Evolutionary conservation across 2,888 invertebrate genomes (phyloP).

Genomic region (Diploptera punctata): DNA sequence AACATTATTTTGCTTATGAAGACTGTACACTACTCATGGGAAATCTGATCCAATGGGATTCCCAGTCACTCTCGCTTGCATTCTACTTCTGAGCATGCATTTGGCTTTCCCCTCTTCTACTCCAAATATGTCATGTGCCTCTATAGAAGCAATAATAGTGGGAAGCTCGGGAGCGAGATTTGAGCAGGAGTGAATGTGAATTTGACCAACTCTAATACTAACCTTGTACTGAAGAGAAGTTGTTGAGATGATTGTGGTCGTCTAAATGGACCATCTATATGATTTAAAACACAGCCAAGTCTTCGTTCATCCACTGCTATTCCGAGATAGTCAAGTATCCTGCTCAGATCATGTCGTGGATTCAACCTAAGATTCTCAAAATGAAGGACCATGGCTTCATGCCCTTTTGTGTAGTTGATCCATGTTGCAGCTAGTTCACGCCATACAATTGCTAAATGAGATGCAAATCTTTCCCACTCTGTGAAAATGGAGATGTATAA

Average conservation of each 20-base stretch:
- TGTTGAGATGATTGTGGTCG: constrained; percentile 41
- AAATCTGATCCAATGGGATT: too few species aligned
- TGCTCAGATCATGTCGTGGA: constrained; percentile 46
- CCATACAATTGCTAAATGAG: constrained; percentile 43
- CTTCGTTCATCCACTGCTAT: constrained; percentile 47
- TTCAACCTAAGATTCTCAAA: constrained; percentile 49
- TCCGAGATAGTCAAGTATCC: constrained; percentile 47
- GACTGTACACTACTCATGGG: too few species aligned
- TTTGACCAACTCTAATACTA: too few species aligned
- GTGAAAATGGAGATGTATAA: too few species aligned
- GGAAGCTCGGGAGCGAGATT: too few species aligned
- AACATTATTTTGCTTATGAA: too few species aligned
- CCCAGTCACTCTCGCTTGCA: too few species aligned
- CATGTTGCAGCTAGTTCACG: constrained; percentile 44
- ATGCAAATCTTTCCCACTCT: constrained; percentile 45
- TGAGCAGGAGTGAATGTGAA: too few species aligned
- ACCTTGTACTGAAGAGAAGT: constrained; percentile 40
- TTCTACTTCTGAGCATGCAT: too few species aligned
- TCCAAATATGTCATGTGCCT: too few species aligned
- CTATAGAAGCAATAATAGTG: too few species aligned
- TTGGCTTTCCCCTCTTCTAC: too few species aligned
- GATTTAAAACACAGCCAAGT: constrained; percentile 48
- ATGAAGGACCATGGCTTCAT: constrained; percentile 48
- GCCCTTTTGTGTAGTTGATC: constrained; percentile 41
- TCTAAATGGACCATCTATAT: constrained; percentile 48